Evolutionary conservation across 2,888 invertebrate genomes (phyloP), one percentile per base, ranked within the genome.

Genomic region (Esperia sulphurella): DNA sequence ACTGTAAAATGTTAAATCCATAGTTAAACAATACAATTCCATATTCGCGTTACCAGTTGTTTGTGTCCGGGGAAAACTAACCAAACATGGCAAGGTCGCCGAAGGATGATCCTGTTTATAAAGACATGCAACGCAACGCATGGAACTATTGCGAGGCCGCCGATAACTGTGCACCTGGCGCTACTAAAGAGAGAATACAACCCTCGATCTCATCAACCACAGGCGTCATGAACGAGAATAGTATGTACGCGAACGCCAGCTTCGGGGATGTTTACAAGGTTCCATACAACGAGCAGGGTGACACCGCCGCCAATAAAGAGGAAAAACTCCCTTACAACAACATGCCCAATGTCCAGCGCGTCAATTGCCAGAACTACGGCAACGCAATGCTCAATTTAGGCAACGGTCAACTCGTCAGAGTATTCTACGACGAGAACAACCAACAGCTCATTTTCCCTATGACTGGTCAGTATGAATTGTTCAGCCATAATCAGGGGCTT

Each of bases 51-150:
- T 55, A 63, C 55, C 53, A 60, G 55, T 60, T 67, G 54, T 53
- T 62, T 67, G 68, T 69, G 68, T 61, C 64, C 54, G 61, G 57
- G 63, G 54, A 67, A 65, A 70, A 65, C 63, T 77, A 75, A 76
- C 78, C 79, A 80, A 80, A 82, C 75, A 90, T 90, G 90, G 86
- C 88, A 84, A 89, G 90, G 84, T 86, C 87, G 83, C 82, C 83
- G 60, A 83, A 84, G 63, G 89, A 90, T 78, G 86, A 88, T 75
- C 78, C 84, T 58, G 76, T 81, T 69, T 88, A 79, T 76, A 82
- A 74, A 65, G 87, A 90, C 68, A 67, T 82, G 63, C 71, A 79
- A 68, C 76, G 75, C 66, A 86, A 80, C 76, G 77, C 84, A 72
- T 90, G 90, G 90, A 87, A 83, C 66, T 89, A 83, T 67, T 77